A percentile compares a stretch with the other conserved stretches of the same genome.
phyloP scores from a whole-genome alignment of 92 coral and sea anemone species.

The Phenganax stokvisi region DNA sequence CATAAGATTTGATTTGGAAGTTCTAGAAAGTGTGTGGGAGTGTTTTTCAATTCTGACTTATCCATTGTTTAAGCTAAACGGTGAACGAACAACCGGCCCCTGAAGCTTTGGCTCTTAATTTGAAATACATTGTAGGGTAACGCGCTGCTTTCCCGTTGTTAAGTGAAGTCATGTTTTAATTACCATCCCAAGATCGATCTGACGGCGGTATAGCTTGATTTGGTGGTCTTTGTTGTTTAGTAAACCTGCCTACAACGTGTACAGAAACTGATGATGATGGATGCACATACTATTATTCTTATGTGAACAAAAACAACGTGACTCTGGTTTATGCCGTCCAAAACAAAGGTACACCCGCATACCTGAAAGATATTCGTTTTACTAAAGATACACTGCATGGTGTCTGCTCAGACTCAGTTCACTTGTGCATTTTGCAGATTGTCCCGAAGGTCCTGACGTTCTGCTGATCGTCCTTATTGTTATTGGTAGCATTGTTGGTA shows the following conservation, averaged over 20 bases:
- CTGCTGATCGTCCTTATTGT: slow-evolving; percentile 63
- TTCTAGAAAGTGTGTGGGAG: too few species aligned
- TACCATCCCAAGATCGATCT: too few species aligned
- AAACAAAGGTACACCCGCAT: slow-evolving; percentile 18
- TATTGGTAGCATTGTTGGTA: slow-evolving; percentile 72
- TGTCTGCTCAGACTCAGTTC: not conserved
- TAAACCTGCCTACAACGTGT: slow-evolving; percentile 32
- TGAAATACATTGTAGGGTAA: too few species aligned
- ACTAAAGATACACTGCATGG: not conserved
- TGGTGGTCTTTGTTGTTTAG: not conserved
- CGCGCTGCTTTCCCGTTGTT: too few species aligned
- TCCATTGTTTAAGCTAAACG: too few species aligned
- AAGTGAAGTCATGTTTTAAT: too few species aligned
- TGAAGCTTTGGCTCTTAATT: too few species aligned
- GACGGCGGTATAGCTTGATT: too few species aligned
- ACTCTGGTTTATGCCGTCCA: slow-evolving; percentile 17
- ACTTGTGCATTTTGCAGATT: slow-evolving; percentile 41
- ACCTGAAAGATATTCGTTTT: too few species aligned
- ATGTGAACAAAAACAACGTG: slow-evolving; percentile 46
- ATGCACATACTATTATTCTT: slow-evolving; percentile 76
- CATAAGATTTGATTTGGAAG: too few species aligned
- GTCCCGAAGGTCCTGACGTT: slow-evolving; percentile 78
- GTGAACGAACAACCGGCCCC: too few species aligned
- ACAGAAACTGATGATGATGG: slow-evolving; percentile 56
- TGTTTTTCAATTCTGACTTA: too few species aligned